phyloP scores from a whole-genome alignment of 2,888 invertebrate genomes.

The Seira musarum region DNA sequence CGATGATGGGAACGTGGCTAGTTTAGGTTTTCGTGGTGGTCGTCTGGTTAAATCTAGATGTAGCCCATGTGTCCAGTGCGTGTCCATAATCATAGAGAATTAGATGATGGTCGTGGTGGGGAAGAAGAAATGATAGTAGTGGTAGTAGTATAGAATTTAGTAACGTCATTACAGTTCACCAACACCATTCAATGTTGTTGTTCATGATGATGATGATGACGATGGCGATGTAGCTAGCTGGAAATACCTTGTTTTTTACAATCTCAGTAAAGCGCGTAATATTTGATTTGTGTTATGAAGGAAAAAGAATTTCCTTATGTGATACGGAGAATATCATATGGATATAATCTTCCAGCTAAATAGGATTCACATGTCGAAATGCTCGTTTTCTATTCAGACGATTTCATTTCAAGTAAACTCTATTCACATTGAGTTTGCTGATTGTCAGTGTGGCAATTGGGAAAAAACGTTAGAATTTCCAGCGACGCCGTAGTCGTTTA shows the following conservation, averaged over 20 bases:
- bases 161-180: conserved; percentile 14
- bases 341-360: not conserved
- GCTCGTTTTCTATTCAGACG: conserved; percentile 12
- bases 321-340: too few species aligned
- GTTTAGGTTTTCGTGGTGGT: not conserved
- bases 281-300: too few species aligned
- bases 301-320: too few species aligned
- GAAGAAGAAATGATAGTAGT: not conserved
- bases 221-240: not conserved
- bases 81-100: conserved; percentile 19
- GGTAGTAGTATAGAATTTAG: not conserved
- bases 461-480: not conserved
- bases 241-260: not conserved
- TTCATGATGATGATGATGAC: conserved; percentile 12
- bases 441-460: not conserved
- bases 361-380: conserved; percentile 23
- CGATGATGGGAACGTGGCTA: not conserved
- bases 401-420: not conserved
- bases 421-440: not conserved
- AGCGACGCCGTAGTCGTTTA: not conserved
- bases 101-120: not conserved
- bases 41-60: not conserved
- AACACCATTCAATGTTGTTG: conserved; percentile 2
- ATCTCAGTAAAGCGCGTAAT: too few species aligned
- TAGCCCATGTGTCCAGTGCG: conserved; percentile 53